Evolutionary conservation across 2,113 vertebrate species (phyloP).

Genomic region (Malurus melanocephalus): DNA sequence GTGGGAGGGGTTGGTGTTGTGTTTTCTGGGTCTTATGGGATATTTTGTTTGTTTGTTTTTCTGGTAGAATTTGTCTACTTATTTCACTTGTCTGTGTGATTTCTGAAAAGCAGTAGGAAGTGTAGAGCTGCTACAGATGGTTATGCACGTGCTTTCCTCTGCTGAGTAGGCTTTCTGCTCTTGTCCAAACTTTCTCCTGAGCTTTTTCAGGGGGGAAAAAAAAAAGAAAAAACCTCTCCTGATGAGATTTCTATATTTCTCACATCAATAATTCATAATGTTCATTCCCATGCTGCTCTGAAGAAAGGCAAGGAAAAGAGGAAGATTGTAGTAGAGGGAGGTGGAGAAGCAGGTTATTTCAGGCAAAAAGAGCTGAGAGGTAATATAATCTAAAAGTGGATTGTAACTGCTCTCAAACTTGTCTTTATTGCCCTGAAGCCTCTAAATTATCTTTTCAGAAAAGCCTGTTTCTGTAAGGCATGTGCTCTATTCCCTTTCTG

Average conservation of each 20-base stretch:
- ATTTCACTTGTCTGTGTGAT: background rate
- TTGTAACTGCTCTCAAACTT: conserved; percentile 17
- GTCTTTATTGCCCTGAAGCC: conserved; percentile 19
- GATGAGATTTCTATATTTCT: background rate
- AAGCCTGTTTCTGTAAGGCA: background rate
- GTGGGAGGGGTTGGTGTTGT: background rate
- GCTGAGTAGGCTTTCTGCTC: background rate
- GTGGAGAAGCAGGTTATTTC: background rate
- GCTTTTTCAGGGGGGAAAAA: background rate
- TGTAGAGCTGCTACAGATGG: background rate
- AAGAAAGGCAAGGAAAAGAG: background rate
- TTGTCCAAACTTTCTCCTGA: background rate
- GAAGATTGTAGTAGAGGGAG: background rate
- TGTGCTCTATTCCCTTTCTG: conserved; percentile 6
- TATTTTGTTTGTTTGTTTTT: background rate
- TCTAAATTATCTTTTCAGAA: conserved; percentile 39
- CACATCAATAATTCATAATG: conserved; percentile 4
- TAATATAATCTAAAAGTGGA: conserved; percentile 21
- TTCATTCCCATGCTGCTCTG: background rate
- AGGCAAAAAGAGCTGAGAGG: background rate
- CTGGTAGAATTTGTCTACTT: background rate
- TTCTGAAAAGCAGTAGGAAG: background rate
- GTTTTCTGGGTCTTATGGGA: background rate
- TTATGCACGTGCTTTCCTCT: background rate
- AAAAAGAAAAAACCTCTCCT: background rate